A percentile compares a stretch with the other conserved stretches of the same genome.
These are phyloP conservation scores for Lates japonicus DNA, from an alignment of 2,797 vertebrate genomes.

Conservation along the genomic window DNA sequence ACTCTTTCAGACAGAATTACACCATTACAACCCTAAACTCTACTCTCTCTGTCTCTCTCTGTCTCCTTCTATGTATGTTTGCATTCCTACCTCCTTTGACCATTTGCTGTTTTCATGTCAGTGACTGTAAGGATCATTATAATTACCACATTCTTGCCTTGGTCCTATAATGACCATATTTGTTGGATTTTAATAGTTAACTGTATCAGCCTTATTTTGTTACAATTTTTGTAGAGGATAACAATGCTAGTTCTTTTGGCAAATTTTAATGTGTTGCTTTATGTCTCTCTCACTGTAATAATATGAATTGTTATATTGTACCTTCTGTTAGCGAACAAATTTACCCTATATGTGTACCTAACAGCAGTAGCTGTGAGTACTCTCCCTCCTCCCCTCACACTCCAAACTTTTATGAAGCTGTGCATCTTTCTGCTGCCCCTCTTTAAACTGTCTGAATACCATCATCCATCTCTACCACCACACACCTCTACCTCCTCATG, in stretches of 20 bases:
- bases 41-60: background rate
- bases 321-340: slow-evolving; percentile 17
- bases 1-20: slow-evolving; percentile 12
- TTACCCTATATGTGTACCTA: slow-evolving; percentile 35
- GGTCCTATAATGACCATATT: background rate
- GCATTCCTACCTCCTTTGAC: background rate
- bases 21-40: background rate
- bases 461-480: slow-evolving; percentile 78
- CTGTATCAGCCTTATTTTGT: background rate
- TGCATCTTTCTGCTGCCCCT: slow-evolving; percentile 57
- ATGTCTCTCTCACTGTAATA: slow-evolving; percentile 5
- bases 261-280: slow-evolving; percentile 5
- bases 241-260: background rate
- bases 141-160: background rate
- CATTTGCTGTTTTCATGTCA: slow-evolving; percentile 31
- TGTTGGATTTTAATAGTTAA: slow-evolving; percentile 6
- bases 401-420: slow-evolving; percentile 65
- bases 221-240: background rate
- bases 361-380: slow-evolving; percentile 55
- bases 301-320: slow-evolving; percentile 13
- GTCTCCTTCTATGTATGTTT: slow-evolving; percentile 8
- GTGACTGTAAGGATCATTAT: slow-evolving; percentile 1
- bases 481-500: slow-evolving; percentile 74
- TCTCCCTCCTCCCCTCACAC: slow-evolving; percentile 65
- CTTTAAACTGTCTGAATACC: slow-evolving; percentile 75